Percentiles rank a stretch among this genome's conserved stretches.
Conservation (phyloP, 2,888 invertebrate species). For the Euplexia lucipara region DNA sequence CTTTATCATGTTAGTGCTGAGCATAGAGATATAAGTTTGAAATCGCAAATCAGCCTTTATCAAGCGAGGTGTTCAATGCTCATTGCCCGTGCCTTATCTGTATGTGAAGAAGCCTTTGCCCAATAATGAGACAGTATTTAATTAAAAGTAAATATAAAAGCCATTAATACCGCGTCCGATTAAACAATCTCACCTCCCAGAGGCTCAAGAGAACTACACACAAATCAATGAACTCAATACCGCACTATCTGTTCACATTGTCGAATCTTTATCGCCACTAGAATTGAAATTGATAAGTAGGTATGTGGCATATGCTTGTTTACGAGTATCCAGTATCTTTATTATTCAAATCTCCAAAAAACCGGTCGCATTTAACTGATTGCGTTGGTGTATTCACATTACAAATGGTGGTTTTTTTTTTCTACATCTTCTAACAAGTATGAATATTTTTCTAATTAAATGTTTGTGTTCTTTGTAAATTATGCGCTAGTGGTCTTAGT, state of each 20-base stretch:
- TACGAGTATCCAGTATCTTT: slow-evolving; percentile 85
- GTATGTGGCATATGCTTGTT: slow-evolving; percentile 89
- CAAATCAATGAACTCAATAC: slow-evolving; percentile 25
- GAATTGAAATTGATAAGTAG: slow-evolving; percentile 87
- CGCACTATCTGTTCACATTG: slow-evolving; percentile 25
- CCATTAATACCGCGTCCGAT: not conserved
- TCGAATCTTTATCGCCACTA: slow-evolving; percentile 76
- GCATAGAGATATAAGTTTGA: too few relatives aligned
- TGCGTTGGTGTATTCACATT: slow-evolving; percentile 75
- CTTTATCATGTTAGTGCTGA: too few relatives aligned
- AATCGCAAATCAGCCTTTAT: too few relatives aligned
- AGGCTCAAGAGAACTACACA: slow-evolving; percentile 45
- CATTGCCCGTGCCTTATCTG: too few relatives aligned
- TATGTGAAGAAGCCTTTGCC: too few relatives aligned
- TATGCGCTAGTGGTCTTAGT: slow-evolving; percentile 17
- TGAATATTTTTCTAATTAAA: slow-evolving; percentile 68
- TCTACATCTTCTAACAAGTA: slow-evolving; percentile 60
- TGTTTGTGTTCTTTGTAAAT: slow-evolving; percentile 55
- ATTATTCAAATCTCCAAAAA: slow-evolving; percentile 82
- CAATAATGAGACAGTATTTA: too few relatives aligned
- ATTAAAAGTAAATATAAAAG: too few relatives aligned
- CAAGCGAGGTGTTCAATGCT: too few relatives aligned
- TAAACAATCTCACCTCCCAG: slow-evolving; percentile 36
- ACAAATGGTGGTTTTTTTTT: slow-evolving; percentile 66
- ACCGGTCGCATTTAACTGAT: slow-evolving; percentile 84